A percentile compares a stretch with the other conserved stretches of the same genome.
Evolutionary conservation across 2,113 vertebrate genomes (phyloP).

Genomic region (Albula glossodonta): DNA sequence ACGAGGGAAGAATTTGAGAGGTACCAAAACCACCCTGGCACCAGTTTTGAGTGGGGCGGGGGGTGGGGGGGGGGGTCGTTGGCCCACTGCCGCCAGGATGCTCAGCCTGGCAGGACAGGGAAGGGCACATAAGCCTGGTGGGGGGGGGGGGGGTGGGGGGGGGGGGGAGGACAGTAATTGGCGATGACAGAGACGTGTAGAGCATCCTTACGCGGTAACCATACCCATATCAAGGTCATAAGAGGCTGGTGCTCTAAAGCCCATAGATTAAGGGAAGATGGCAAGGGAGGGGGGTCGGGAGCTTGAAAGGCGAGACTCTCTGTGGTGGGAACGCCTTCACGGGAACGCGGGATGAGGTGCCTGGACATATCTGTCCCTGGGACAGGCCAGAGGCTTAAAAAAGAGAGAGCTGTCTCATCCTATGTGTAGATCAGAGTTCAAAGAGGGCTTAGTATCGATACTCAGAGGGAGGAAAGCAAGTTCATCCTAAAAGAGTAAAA

Average conservation of each 20-base stretch:
- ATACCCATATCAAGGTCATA: conserved; percentile 46
- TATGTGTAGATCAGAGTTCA: not conserved
- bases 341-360: not conserved
- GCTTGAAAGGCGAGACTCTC: not conserved
- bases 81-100: not conserved
- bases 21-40: conserved; percentile 42
- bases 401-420: not conserved
- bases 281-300: not conserved
- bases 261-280: conserved; percentile 41
- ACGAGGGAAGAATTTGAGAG: conserved; percentile 45
- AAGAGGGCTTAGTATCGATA: not conserved
- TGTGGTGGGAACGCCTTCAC: not conserved
- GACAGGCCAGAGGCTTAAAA: not conserved
- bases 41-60: conserved; percentile 23
- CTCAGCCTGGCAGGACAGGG: not conserved
- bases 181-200: conserved; percentile 45
- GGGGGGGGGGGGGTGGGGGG: not conserved
- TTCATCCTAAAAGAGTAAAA: not conserved
- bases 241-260: conserved; percentile 51
- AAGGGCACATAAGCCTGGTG: not conserved
- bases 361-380: not conserved
- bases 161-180: conserved; percentile 45
- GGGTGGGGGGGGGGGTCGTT: conserved; percentile 29
- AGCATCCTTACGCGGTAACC: conserved; percentile 47
- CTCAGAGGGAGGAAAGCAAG: not conserved